Base-by-base conservation (phyloP, 2,797 vertebrate species). In the Oryzias dopingdopingensis region DNA sequence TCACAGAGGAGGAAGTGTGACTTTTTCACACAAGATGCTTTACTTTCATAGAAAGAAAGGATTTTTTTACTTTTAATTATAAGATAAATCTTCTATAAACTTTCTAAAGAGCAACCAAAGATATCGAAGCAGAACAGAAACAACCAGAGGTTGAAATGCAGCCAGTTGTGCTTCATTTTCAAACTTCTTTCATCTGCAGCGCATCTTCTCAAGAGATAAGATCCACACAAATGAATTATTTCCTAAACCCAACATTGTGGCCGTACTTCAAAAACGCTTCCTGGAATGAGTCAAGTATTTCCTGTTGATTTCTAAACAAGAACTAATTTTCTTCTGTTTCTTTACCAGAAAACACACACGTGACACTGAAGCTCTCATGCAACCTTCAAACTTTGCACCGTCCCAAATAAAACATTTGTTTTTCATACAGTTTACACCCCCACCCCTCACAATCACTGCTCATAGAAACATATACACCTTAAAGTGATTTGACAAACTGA, bases 21-120 rank as follows among this genome's bases (percentile, higher is more conserved):
- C 79, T 90, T 86, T 77, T 91, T 87, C 90, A 88, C 87, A 92
- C 90, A 86, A 88, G 80, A 86, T 88, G 86, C 80, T 91, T 91
- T 86, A 92, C 96, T 97, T 97, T 97, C 96, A 96, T 88, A 95
- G 95, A 97, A 98, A 97, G 96, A 96, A 96, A 88, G 90, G 88
- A 90, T 83, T 88, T 85, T 72, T 81, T 92, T 93, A 37, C 32
- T 70, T 79, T 88, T 88, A 81, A 82, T 86, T 73, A 65, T 79
- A 82, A 81, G 69, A 85, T 62, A 81, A 57, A 69, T 71, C 74
- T 37, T 65, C 88, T 72, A 77, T 86, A 68, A 76, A 75, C 87
- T 77, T 70, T 82, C 56, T 59, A 72, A 42, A 84, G 63, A 72
- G 86, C 66, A 44, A 74, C 70, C 70, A 69, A 76, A 76, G 62